Conservation (phyloP, 2,888 invertebrate genomes). For the Actias luna region DNA sequence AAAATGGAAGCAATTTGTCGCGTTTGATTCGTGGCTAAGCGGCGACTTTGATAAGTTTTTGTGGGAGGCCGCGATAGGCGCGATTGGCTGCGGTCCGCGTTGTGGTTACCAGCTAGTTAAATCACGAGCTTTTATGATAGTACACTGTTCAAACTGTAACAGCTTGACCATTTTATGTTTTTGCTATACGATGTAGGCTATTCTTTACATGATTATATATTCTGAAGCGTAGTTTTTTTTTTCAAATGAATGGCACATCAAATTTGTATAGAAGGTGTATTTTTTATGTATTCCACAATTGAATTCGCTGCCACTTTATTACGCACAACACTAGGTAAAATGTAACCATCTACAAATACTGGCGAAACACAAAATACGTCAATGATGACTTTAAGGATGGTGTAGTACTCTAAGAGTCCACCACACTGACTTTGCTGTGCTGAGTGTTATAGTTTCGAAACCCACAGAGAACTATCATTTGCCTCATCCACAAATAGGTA, state of each 20-base stretch:
- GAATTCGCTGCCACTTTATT: no score
- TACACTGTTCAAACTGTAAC: constrained; percentile 7
- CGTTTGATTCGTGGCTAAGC: constrained; percentile 63
- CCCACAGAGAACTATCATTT: no score
- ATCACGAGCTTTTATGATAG: constrained; percentile 36
- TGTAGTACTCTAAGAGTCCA: no score
- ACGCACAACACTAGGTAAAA: no score
- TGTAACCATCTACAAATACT: no score
- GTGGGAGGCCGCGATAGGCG: constrained; percentile 53
- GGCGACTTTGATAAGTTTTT: constrained; percentile 75
- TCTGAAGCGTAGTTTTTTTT: background rate
- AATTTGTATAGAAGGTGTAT: background rate
- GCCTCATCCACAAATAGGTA: no score
- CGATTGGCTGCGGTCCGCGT: constrained; percentile 57
- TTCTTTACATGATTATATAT: background rate
- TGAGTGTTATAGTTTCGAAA: no score
- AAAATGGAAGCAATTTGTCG: constrained; percentile 76
- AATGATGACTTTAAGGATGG: no score
- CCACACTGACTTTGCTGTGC: no score
- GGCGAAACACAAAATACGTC: no score
- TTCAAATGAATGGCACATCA: background rate
- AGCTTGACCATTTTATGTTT: background rate
- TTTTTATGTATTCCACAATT: background rate
- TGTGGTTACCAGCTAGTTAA: constrained; percentile 39
- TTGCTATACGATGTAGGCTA: background rate